Percentiles rank a stretch among this genome's conserved stretches.
Conservation (phyloP, 2,888 invertebrate species). For the Nycteola revayana region DNA sequence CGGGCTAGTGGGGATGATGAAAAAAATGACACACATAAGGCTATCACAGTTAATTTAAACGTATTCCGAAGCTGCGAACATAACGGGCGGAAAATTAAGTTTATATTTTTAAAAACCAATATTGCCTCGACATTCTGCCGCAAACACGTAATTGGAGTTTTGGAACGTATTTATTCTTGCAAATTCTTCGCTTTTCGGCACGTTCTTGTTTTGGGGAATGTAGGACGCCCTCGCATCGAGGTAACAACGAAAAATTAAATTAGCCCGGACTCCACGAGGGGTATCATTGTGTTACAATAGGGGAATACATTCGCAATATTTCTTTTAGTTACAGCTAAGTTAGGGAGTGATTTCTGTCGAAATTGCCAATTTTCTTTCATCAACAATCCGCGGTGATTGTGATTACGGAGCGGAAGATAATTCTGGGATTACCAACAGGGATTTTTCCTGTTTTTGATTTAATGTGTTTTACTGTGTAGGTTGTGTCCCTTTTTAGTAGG, state of each 20-base stretch:
- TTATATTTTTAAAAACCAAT: conserved; percentile 13
- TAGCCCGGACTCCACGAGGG: conserved; percentile 26
- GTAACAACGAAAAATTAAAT: conserved; percentile 36
- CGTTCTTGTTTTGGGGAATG: conserved; percentile 28
- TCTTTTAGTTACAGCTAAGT: conserved; percentile 39
- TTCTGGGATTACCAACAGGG: conserved; percentile 2
- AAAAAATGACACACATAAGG: no score
- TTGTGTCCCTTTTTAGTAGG: no score
- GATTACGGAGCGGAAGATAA: conserved; percentile 14
- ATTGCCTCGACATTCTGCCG: conserved; percentile 11
- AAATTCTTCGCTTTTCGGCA: conserved; percentile 27
- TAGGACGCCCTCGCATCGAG: conserved; percentile 17
- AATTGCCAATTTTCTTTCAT: conserved; percentile 37
- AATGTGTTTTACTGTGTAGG: no score
- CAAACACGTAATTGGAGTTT: conserved; percentile 23
- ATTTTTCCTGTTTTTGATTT: no score
- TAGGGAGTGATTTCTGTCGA: conserved; percentile 30
- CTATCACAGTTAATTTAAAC: neutral
- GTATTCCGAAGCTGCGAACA: neutral
- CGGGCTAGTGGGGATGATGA: no score
- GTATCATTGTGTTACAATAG: conserved; percentile 29
- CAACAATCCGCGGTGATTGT: conserved; percentile 10
- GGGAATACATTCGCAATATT: conserved; percentile 40
- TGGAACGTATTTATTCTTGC: conserved; percentile 15
- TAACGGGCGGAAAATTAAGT: conserved; percentile 7